A percentile compares a stretch with the other conserved stretches of the same genome.
These are phyloP conservation scores for Portunus trituberculatus DNA, from an alignment of 1,140 invertebrate genomes.

Conservation along the genomic window DNA sequence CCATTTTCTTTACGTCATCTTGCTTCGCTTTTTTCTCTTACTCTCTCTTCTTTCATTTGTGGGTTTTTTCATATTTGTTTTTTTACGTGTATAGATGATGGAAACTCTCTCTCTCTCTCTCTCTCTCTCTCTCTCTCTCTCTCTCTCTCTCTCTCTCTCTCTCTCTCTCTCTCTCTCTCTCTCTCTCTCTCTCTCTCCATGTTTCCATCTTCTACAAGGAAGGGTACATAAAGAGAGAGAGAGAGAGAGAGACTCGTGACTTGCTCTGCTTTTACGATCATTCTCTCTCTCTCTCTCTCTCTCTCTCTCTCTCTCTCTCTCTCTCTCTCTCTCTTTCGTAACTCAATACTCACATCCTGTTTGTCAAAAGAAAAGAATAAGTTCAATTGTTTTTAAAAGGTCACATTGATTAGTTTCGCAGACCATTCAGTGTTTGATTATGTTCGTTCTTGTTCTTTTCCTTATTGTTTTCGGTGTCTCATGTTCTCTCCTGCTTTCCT, in stretches of 20 bases:
- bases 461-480: not conserved
- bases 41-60: too few relatives aligned
- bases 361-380: not conserved
- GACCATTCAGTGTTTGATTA: not conserved
- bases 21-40: not conserved
- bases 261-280: not conserved
- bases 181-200: not conserved
- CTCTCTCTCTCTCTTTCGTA: not conserved
- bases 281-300: not conserved
- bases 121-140: not conserved
- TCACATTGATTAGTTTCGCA: not conserved
- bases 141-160: slow-evolving; percentile 44
- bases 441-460: not conserved
- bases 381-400: not conserved
- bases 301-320: not conserved
- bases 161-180: not conserved
- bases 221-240: not conserved
- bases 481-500: not conserved
- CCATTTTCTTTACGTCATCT: not conserved
- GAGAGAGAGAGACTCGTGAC: not conserved
- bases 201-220: not conserved
- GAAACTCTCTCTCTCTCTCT: not conserved
- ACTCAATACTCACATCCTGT: not conserved
- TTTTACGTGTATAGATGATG: not conserved
- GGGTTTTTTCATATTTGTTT: too few relatives aligned